phyloP scores from a whole-genome alignment of 2,888 invertebrate species.

The Halictus quadricinctus region DNA sequence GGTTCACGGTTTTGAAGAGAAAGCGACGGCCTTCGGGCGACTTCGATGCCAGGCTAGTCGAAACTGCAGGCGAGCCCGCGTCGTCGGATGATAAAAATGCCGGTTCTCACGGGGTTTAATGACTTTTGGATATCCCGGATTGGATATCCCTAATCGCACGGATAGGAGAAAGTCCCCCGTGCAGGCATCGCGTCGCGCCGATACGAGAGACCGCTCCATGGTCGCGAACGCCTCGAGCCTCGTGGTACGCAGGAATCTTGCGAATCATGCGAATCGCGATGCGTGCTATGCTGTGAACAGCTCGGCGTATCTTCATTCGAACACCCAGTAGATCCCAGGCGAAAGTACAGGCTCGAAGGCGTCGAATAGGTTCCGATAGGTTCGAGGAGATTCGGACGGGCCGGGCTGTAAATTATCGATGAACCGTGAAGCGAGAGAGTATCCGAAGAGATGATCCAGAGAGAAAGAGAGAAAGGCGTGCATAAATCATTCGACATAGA shows the following conservation, averaged over 20 bases:
- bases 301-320: conserved; percentile 3
- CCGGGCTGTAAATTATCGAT: conserved; percentile 58
- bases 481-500: conserved; percentile 54
- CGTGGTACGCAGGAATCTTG: conserved; percentile 11
- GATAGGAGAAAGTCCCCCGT: conserved; percentile 65
- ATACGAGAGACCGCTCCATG: conserved; percentile 39
- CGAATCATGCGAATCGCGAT: not conserved
- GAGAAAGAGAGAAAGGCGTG: not conserved
- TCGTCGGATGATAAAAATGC: conserved; percentile 32
- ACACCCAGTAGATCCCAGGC: conserved; percentile 42
- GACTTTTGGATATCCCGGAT: conserved; percentile 61
- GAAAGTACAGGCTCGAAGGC: conserved; percentile 59
- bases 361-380: conserved; percentile 10
- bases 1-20: conserved; percentile 29
- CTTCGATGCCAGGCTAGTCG: conserved; percentile 25
- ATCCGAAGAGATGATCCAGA: not conserved
- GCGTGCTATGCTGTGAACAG: not conserved
- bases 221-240: conserved; percentile 16
- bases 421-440: conserved; percentile 40
- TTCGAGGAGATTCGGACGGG: conserved; percentile 49
- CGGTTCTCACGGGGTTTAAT: conserved; percentile 59
- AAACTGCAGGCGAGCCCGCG: conserved; percentile 20
- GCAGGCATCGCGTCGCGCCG: conserved; percentile 26
- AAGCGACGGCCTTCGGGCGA: conserved; percentile 17
- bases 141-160: conserved; percentile 42